Evolutionary conservation across 2,888 invertebrate genomes (phyloP), one percentile per base, ranked within the genome.

Genomic region (Polydrusus tereticollis): DNA sequence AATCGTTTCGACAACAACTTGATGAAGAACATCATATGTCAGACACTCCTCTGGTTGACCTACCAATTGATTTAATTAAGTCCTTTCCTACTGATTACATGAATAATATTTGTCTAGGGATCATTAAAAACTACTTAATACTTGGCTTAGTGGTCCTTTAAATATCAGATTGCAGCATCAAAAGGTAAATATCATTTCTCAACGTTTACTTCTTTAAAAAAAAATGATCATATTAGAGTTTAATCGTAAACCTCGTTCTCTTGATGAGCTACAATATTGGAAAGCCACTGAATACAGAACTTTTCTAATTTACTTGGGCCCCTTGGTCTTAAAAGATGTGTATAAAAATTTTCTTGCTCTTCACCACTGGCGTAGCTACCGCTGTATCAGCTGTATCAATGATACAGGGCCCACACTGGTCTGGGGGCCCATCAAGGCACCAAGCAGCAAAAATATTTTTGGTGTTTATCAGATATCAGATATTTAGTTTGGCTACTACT

Each of bases 51-150:
- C 59, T 63, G 60, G 10, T 26, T 12, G 12, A 38, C 18, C n/a
- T 60, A 64, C 33, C 12, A 55, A 66, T 57, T 55, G 73, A 50
- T 71, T 36, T 76, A 38, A 73, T 77, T 7, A 33, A 59, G 21
- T 8, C 66, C 16, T 73, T 78, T 62, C 72, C 72, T 6, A 58
- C 73, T 8, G 77, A n/a, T n/a, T n/a, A n/a, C 33, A 75, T 77
- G 74, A 77, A 78, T 52, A 66, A 50, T n/a, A 47, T 73, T 36
- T 75, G 69, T 38, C 50, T 75, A 26, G 78, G 78, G 23, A 72
- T 77, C 18, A 68, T 75, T 38, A 58, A 68, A 65, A 76, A 74
- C 59, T 43, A 75, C n/a, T 45, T 76, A 16, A 62, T 68, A 12
- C 14, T 7, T 77, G 77, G 76, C 33, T 23, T 20, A 8, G 60